phyloP scores from a whole-genome alignment of 2,113 vertebrate genomes.

The Condylura cristata region DNA sequence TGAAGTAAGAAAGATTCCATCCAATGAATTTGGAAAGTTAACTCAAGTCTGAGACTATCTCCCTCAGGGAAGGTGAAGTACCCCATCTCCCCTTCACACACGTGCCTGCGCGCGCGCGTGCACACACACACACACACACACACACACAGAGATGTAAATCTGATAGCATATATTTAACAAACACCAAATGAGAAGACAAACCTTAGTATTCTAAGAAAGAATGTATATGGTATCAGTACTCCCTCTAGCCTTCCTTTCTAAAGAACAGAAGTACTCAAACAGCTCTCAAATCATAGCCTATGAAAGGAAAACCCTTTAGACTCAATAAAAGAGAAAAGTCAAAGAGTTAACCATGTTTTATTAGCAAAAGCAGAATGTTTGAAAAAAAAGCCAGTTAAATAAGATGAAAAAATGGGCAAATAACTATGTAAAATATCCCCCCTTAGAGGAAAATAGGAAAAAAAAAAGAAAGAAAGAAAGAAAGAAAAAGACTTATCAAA shows the following conservation, averaged over 20 bases:
- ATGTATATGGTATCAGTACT: not conserved
- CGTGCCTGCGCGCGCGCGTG: too few species aligned
- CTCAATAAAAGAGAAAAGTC: slow-evolving; percentile 1
- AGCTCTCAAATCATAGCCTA: slow-evolving; percentile 1
- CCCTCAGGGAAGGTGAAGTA: not conserved
- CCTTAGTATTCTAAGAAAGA: not conserved
- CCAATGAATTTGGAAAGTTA: not conserved
- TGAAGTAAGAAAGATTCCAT: not conserved
- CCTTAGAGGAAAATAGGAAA: slow-evolving; percentile 20
- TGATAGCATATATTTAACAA: not conserved
- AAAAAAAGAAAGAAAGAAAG: slow-evolving; percentile 53
- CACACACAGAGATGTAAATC: not conserved
- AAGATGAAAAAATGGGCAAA: slow-evolving; percentile 34
- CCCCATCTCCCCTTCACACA: rapidly evolving
- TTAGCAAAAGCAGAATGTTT: not conserved
- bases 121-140: not conserved
- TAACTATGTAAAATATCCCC: slow-evolving; percentile 13
- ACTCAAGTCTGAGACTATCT: not conserved
- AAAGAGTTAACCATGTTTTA: slow-evolving; percentile 27
- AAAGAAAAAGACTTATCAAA: slow-evolving; percentile 26
- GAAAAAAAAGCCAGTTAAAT: slow-evolving; percentile 17
- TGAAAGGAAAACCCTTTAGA: not conserved
- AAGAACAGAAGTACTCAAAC: not conserved
- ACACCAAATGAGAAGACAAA: not conserved
- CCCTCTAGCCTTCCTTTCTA: not conserved